Evolutionary conservation across 1,140 invertebrate species (phyloP).

Genomic region (Nylanderia fulva): DNA sequence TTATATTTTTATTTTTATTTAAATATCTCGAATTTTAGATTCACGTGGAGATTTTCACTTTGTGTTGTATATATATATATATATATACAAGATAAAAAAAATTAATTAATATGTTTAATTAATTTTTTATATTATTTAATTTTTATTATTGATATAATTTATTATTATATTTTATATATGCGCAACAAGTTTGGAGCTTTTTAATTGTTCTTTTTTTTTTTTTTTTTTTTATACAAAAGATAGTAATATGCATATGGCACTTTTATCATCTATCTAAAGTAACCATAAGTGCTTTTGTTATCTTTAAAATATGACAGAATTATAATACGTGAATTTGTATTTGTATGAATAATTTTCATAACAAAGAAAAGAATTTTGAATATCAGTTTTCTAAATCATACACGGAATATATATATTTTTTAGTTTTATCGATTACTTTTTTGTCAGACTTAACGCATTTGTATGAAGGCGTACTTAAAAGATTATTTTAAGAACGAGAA

Average conservation of each 20-base stretch:
- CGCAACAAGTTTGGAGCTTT: too few relatives aligned
- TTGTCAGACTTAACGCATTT: background rate
- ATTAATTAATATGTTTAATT: background rate
- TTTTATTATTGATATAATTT: background rate
- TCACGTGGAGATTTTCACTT: background rate
- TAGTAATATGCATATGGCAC: too few relatives aligned
- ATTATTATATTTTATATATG: background rate
- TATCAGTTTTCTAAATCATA: background rate
- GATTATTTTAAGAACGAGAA: constrained; percentile 52
- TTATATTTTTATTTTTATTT: constrained; percentile 15
- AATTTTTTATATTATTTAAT: background rate
- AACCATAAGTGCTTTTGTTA: too few relatives aligned
- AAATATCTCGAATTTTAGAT: background rate
- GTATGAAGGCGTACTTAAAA: background rate
- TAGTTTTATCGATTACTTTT: background rate
- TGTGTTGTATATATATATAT: background rate
- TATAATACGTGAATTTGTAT: background rate
- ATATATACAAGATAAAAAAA: background rate
- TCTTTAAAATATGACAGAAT: background rate
- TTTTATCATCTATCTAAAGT: background rate
- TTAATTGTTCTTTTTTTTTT: too few relatives aligned
- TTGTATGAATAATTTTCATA: background rate
- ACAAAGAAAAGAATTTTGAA: background rate
- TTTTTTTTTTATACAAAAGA: background rate
- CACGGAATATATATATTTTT: background rate